Evolutionary conservation across 1,140 invertebrate genomes (phyloP).

Genomic region (Thaumatotibia leucotreta): DNA sequence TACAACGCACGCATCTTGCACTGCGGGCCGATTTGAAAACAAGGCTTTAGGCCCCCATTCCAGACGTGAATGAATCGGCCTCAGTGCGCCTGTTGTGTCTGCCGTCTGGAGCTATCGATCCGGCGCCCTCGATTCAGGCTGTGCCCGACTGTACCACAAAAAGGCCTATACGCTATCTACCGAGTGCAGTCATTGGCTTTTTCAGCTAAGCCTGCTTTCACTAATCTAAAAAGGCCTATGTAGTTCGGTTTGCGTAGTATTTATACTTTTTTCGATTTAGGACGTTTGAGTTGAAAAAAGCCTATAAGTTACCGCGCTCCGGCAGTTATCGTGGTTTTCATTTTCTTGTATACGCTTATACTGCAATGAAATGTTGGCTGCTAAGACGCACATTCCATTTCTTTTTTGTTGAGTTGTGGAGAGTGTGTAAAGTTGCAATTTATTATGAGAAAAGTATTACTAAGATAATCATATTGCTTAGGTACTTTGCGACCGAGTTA

Average conservation of each 20-base stretch:
- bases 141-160: conserved; percentile 42
- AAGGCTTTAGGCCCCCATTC: not conserved
- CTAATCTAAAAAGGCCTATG: not conserved
- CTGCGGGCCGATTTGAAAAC: not conserved
- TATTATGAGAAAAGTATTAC: no score
- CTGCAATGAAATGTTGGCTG: no score
- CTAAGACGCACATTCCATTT: no score
- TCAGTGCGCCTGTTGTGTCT: conserved; percentile 51
- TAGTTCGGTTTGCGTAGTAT: not conserved
- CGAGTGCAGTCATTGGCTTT: not conserved
- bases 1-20: not conserved
- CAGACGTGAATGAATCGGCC: conserved; percentile 15
- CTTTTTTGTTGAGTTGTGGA: no score
- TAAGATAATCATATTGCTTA: no score
- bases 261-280: conserved; percentile 18
- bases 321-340: no score
- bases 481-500: no score
- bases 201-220: not conserved
- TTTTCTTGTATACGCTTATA: no score
- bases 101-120: conserved; percentile 61
- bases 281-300: conserved; percentile 21
- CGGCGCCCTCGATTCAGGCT: conserved; percentile 58
- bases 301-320: no score
- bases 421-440: no score
- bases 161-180: not conserved